Evolutionary conservation across 1,140 invertebrate species (phyloP), one percentile per base, ranked within the genome.

Genomic region (Cardiocondyla obscurior): DNA sequence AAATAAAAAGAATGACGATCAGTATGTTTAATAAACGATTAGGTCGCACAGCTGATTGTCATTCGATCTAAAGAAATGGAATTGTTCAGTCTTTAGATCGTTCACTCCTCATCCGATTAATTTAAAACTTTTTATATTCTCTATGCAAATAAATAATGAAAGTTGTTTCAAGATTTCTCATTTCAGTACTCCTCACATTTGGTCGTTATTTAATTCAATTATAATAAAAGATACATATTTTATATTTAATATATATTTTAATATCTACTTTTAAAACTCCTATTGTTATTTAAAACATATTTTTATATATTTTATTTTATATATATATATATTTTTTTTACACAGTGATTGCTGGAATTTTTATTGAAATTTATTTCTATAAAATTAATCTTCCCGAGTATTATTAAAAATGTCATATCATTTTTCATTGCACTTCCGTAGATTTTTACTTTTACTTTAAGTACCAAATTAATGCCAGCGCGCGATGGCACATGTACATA

Each of bases 401-500:
- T 67, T 65, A 7, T 8, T 36, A 1, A 19, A 36, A 28, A 33
- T 28, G 53, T 36, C 2, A 2, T 28, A 46, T 3, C 3, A 22
- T 67, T 79, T 67, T 7, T 16, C 3, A 33, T 1, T 25, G 2
- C 39, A 44, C 55, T 67, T 65, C 14, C 10, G 12, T 14, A 14
- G n/a, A 36, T 36, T 62, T 58, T 44, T 1, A 4, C 16, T 46
- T 58, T 42, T 74, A 30, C 7, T 55, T 70, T 2, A 44, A 73
- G 16, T n/a, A n/a, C 14, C 7, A 33, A 62, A 49, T 39, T 64
- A 46, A 74, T 30, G 57, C 33, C 60, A 67, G 33, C 4, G 33
- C 4, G 3, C 7, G 7, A 42, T 39, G 57, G 28, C 72, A 44
- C 42, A 30, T 88, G 85, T 87, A 87, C 62, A 87, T 88, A 87